Percentiles rank a stretch among this genome's conserved stretches.
phyloP scores from a whole-genome alignment of 2,113 vertebrate species.

The Paralichthys olivaceus region DNA sequence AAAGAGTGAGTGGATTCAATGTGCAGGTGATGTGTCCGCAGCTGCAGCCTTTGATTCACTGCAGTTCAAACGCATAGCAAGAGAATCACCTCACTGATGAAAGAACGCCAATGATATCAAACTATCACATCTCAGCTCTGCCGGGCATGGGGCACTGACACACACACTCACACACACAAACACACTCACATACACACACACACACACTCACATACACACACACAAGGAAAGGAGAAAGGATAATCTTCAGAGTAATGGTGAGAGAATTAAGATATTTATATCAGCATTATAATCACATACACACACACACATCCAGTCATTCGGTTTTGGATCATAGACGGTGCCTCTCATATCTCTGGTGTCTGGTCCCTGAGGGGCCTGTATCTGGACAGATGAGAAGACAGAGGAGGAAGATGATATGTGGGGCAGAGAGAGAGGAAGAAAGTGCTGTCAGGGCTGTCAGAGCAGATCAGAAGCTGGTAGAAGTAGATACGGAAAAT shows the following conservation, averaged over 20 bases:
- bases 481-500: constrained; percentile 3
- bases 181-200: not conserved
- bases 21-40: constrained; percentile 63
- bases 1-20: not conserved
- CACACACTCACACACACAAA: constrained; percentile 31
- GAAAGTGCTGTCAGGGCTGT: constrained; percentile 29
- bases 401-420: constrained; percentile 40
- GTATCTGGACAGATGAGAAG: constrained; percentile 55
- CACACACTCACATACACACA: constrained; percentile 6
- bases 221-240: not conserved
- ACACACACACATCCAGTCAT: constrained; percentile 4
- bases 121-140: constrained; percentile 55
- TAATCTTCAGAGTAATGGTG: not conserved
- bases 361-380: constrained; percentile 34
- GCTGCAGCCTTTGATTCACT: constrained; percentile 72
- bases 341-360: constrained; percentile 27
- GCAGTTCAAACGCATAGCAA: constrained; percentile 74
- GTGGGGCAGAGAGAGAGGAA: not conserved
- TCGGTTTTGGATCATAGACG: constrained; percentile 31
- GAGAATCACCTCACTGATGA: constrained; percentile 73
- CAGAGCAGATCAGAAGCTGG: constrained; percentile 36
- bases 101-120: constrained; percentile 65
- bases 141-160: not conserved
- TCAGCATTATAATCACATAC: not conserved
- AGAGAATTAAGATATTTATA: not conserved